These are phyloP conservation scores for Synanceia verrucosa DNA, from an alignment of 2,797 vertebrate species.

Conservation along the genomic window DNA sequence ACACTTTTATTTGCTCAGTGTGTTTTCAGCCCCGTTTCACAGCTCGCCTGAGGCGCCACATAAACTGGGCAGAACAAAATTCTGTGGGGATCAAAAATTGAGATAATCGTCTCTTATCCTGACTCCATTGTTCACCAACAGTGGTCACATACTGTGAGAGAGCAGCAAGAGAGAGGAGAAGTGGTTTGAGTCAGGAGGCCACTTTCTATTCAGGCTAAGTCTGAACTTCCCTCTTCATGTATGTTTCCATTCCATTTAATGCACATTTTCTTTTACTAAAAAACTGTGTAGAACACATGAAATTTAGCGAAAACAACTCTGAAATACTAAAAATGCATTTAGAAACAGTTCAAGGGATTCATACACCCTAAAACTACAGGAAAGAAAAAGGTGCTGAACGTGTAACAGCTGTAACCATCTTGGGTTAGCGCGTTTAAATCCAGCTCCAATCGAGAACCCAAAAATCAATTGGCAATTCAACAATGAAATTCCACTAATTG, in stretches of 20 bases:
- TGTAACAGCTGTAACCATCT: too few species aligned
- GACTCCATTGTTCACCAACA: slow-evolving; percentile 11
- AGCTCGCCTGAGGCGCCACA: slow-evolving; percentile 45
- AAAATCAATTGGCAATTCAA: not conserved
- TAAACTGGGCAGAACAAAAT: slow-evolving; percentile 46
- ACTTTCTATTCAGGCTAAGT: not conserved
- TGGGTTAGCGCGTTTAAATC: too few species aligned
- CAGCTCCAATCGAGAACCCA: too few species aligned
- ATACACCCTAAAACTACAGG: not conserved
- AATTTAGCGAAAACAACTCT: too few species aligned
- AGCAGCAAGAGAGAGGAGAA: not conserved
- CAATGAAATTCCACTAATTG: not conserved
- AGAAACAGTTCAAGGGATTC: not conserved
- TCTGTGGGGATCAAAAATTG: slow-evolving; percentile 47
- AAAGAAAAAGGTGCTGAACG: too few species aligned
- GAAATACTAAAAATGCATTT: too few species aligned
- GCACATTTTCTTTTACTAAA: not conserved
- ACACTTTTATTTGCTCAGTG: slow-evolving; percentile 64
- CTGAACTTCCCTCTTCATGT: not conserved
- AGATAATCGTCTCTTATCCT: slow-evolving; percentile 5
- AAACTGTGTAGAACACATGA: too few species aligned
- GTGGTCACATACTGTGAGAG: slow-evolving; percentile 8
- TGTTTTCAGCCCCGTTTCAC: slow-evolving; percentile 58
- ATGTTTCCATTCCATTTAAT: not conserved
- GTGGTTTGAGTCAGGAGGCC: slow-evolving; percentile 17